These are phyloP conservation scores for Macrochelys suwanniensis DNA, from an alignment of 2,797 vertebrate genomes.

Conservation along the genomic window DNA sequence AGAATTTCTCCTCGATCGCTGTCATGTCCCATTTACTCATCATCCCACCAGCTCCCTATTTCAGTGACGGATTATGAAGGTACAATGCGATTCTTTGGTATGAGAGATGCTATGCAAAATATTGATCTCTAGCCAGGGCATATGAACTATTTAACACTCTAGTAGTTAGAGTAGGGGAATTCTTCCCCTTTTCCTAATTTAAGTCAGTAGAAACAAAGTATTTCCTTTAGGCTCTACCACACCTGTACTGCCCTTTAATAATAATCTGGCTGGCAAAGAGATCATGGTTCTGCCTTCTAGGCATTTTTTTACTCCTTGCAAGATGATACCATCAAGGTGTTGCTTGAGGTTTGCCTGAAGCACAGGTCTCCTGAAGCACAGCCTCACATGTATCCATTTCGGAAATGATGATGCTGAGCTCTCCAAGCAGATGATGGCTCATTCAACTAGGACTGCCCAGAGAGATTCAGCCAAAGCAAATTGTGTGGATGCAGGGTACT, in stretches of 20 bases:
- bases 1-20: neutral
- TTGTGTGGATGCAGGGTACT: neutral
- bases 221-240: neutral
- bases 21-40: neutral
- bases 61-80: neutral
- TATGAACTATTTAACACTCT: neutral
- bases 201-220: neutral
- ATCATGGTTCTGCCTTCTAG: slow-evolving; percentile 7
- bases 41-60: neutral
- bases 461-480: neutral
- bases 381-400: neutral
- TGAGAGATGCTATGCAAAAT: neutral
- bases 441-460: neutral
- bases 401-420: neutral
- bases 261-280: neutral
- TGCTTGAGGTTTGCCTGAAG: slow-evolving; percentile 29
- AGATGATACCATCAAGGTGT: slow-evolving; percentile 19
- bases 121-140: neutral
- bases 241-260: neutral
- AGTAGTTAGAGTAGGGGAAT: neutral
- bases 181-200: neutral
- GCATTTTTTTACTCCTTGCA: neutral
- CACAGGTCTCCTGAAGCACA: neutral
- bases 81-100: neutral
- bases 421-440: neutral